Base-by-base conservation (phyloP, 2,113 vertebrate genomes). In the Hemibagrus wyckioides region DNA sequence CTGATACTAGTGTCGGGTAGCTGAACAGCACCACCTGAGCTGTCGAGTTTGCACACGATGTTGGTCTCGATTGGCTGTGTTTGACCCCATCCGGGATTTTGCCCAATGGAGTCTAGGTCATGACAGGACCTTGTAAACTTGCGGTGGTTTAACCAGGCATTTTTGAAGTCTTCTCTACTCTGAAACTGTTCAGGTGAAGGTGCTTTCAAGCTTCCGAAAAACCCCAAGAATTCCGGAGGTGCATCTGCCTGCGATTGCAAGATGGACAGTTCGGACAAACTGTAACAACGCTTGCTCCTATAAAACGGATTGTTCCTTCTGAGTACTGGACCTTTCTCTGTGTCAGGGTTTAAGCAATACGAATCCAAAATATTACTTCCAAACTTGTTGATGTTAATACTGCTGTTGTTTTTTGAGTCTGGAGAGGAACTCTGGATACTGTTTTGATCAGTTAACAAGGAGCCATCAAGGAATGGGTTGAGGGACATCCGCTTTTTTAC, bases 11-110 rank as follows among this genome's bases (percentile, higher is more conserved):
- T 97, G 93, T 99, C 97, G 0, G 98, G 98, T 17, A 99, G 96
- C 93, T 97, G 97, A 56, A 99, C 96, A 0, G 97, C 94, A 0
- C 98, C 98, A 0, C 98, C 98, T 0, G 96, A 96, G 77, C 96
- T 96, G 81, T 99, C 97, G 91, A 99, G 92, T 87, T 96, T 97
- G 91, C 97, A 99, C 33, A 97, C 97, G 0, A 98, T 97, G 88
- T 95, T 98, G 0, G 97, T 98, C 92, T 99, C 98, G 85, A 99
- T 96, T 0, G 98, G 97, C 44, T 99, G 98, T 0, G 98, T 99
- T 94, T 99, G 98, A 75, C 98, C 98, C 98, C 98, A 99, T 21
- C 98, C 98, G 0, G 97, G 98, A 90, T 93, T 99, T 80, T 98
- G 98, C 67, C 97, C 98, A 0, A 99, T 94, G 25, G 97, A 94